Evolutionary conservation across 2,888 invertebrate species (phyloP).

Genomic region (Xestia rhomboidea): DNA sequence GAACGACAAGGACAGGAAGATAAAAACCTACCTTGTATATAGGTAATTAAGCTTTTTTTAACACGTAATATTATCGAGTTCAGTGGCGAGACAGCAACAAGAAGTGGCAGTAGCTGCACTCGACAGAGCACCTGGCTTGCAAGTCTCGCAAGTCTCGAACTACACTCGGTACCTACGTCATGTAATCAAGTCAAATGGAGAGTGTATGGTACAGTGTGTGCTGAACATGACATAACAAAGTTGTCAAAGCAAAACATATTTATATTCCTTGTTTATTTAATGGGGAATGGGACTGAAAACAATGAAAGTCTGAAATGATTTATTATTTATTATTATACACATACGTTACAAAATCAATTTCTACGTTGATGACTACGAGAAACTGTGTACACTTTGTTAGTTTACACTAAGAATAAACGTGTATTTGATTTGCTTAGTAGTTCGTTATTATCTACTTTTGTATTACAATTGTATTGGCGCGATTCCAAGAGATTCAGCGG

Average conservation of each 20-base stretch:
- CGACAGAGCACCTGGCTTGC: neutral
- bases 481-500: neutral
- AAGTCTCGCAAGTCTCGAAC: neutral
- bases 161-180: neutral
- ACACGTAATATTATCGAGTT: too few relatives aligned
- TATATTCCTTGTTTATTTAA: neutral
- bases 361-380: conserved; percentile 3
- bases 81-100: too few relatives aligned
- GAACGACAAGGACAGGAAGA: neutral
- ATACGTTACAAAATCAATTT: neutral
- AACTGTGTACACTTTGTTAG: neutral
- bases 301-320: neutral
- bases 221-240: neutral
- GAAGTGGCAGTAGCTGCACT: neutral
- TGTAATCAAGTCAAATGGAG: neutral
- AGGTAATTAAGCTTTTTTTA: too few relatives aligned
- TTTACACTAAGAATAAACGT: neutral
- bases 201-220: neutral
- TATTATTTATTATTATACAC: neutral
- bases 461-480: conserved; percentile 9
- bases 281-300: neutral
- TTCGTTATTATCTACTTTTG: neutral
- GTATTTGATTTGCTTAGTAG: conserved; percentile 19
- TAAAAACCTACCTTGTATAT: too few relatives aligned
- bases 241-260: neutral